Evolutionary conservation across 2,888 invertebrate species (phyloP).

Genomic region (Cyclophora albipunctata): DNA sequence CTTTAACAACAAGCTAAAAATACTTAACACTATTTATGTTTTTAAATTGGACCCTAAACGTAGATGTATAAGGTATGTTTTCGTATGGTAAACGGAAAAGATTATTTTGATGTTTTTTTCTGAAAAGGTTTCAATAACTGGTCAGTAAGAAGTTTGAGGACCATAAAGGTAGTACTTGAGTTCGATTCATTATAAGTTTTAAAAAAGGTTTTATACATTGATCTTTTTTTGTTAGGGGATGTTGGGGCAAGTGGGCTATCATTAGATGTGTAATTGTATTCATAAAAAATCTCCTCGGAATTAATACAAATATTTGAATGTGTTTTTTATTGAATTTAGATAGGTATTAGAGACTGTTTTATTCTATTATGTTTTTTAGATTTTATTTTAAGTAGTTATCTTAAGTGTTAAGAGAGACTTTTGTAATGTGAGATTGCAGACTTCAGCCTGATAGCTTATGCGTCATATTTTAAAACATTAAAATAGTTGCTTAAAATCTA

Average conservation of each 20-base stretch:
- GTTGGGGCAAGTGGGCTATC: conserved; percentile 4
- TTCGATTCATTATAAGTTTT: conserved; percentile 22
- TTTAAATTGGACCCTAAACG: not conserved
- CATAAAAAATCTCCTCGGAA: no score
- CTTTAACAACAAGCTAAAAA: not conserved
- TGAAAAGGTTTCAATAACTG: conserved; percentile 48
- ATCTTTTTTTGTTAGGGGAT: conserved; percentile 14
- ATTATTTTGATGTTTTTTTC: conserved; percentile 15
- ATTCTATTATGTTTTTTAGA: no score
- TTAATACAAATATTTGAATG: no score
- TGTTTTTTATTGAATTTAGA: no score
- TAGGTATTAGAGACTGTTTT: no score
- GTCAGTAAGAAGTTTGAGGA: conserved; percentile 30
- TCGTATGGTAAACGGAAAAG: conserved; percentile 9
- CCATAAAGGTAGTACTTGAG: conserved; percentile 3
- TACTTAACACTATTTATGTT: not conserved
- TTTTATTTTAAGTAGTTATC: no score
- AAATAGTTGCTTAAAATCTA: no score
- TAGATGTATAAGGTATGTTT: conserved; percentile 18
- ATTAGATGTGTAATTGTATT: no score
- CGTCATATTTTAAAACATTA: no score
- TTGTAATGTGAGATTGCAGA: no score
- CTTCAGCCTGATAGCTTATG: no score
- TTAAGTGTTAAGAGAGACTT: no score
- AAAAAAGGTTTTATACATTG: conserved; percentile 19